A percentile compares a stretch with the other conserved stretches of the same genome.
phyloP scores from a whole-genome alignment of 2,797 vertebrate genomes.

The Botia almorhae region DNA sequence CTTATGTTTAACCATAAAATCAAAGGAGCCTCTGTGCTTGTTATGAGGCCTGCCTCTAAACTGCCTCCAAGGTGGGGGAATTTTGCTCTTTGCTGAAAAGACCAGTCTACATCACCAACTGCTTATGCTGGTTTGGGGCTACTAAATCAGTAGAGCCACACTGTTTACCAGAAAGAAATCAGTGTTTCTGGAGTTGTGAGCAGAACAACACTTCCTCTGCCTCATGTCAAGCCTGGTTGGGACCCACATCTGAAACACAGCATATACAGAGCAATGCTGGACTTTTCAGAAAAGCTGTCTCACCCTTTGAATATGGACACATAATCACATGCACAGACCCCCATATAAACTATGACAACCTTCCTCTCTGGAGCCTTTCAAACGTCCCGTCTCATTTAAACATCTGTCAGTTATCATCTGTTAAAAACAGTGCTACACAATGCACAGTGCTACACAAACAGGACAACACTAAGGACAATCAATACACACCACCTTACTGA shows the following conservation, averaged over 20 bases:
- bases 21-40: neutral
- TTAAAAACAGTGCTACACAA: constrained; percentile 14
- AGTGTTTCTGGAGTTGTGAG: neutral
- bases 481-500: constrained; percentile 14
- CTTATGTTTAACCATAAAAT: constrained; percentile 1
- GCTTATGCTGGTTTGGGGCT: neutral
- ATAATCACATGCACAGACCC: neutral
- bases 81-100: neutral
- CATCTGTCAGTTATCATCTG: constrained; percentile 3
- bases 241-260: neutral
- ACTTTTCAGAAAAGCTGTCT: neutral
- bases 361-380: neutral
- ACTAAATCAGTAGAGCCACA: neutral
- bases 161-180: neutral
- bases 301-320: neutral
- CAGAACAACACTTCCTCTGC: neutral
- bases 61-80: neutral
- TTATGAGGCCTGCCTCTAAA: neutral
- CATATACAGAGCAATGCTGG: neutral
- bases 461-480: constrained; percentile 37
- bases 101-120: neutral
- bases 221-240: neutral
- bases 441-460: constrained; percentile 20
- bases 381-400: neutral
- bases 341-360: neutral